Evolutionary conservation across 2,113 vertebrate genomes (phyloP).

Genomic region (Delphinapterus leucas): DNA sequence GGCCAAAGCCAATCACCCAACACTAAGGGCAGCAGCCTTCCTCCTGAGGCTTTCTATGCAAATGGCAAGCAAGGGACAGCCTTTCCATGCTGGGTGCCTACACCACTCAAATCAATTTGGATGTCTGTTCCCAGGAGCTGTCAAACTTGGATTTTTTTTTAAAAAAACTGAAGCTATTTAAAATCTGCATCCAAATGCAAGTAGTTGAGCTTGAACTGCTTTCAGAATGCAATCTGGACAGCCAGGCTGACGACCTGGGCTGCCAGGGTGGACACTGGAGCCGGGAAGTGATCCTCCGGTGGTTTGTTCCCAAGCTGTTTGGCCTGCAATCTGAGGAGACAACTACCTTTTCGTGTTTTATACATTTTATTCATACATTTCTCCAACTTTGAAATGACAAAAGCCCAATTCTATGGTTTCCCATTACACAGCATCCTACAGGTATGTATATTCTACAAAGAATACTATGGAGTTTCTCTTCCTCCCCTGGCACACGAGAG

Average conservation of each 20-base stretch:
- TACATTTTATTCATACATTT: constrained; percentile 70
- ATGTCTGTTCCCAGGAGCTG: constrained; percentile 33
- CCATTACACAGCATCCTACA: constrained; percentile 69
- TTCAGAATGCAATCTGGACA: background rate
- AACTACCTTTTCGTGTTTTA: constrained; percentile 69
- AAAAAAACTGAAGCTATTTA: constrained; percentile 41
- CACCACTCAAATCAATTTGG: constrained; percentile 3
- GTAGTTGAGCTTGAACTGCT: background rate
- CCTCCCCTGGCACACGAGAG: constrained; percentile 64
- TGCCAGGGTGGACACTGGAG: background rate
- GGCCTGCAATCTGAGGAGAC: constrained; percentile 56
- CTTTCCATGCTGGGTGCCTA: background rate
- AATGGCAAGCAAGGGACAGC: background rate
- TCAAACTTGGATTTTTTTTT: background rate
- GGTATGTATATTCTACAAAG: constrained; percentile 76
- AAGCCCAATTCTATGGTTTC: constrained; percentile 71
- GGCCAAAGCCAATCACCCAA: background rate
- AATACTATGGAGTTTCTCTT: constrained; percentile 76
- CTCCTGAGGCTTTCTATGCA: background rate
- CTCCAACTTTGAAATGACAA: constrained; percentile 67
- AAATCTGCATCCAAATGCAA: background rate
- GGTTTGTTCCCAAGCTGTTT: background rate
- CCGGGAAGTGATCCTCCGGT: background rate
- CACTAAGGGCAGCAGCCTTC: background rate
- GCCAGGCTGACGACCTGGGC: background rate